Evolutionary conservation across 1,140 invertebrate genomes (phyloP).

Genomic region (Dendrolimus punctatus): DNA sequence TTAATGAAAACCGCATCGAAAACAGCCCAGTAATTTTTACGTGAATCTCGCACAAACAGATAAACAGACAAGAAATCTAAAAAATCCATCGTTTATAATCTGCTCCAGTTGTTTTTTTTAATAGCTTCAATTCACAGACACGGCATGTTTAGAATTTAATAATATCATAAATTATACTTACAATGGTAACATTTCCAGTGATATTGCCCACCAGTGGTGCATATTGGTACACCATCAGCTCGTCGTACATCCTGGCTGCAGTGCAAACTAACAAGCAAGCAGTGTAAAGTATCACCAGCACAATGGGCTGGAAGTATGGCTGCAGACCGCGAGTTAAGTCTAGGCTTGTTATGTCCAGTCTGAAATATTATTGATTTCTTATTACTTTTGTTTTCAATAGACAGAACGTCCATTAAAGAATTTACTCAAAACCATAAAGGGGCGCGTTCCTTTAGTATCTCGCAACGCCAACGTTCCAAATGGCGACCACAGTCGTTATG

Average conservation of each 20-base stretch:
- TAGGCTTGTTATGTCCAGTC: constrained; percentile 49
- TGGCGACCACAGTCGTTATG: no score
- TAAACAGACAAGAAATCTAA: no score
- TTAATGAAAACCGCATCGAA: no score
- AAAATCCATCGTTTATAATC: no score
- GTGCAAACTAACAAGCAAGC: constrained; percentile 59
- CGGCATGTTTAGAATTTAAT: not conserved
- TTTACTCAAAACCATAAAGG: no score
- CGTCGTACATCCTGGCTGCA: constrained; percentile 61
- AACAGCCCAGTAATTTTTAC: no score
- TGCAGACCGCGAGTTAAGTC: constrained; percentile 48
- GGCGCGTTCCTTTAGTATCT: not conserved
- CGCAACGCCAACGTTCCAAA: not conserved
- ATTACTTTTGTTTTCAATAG: no score
- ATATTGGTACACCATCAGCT: constrained; percentile 67
- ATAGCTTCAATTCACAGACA: no score
- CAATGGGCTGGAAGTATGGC: constrained; percentile 58
- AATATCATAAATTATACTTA: constrained; percentile 17
- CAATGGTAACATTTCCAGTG: constrained; percentile 45
- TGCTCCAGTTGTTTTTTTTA: no score
- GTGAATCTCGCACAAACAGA: no score
- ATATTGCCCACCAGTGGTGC: constrained; percentile 36
- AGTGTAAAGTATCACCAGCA: constrained; percentile 57
- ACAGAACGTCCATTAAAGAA: not conserved
- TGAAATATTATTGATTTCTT: constrained; percentile 17